Conservation (phyloP, 2,888 invertebrate species). For the Cephus runcator region DNA sequence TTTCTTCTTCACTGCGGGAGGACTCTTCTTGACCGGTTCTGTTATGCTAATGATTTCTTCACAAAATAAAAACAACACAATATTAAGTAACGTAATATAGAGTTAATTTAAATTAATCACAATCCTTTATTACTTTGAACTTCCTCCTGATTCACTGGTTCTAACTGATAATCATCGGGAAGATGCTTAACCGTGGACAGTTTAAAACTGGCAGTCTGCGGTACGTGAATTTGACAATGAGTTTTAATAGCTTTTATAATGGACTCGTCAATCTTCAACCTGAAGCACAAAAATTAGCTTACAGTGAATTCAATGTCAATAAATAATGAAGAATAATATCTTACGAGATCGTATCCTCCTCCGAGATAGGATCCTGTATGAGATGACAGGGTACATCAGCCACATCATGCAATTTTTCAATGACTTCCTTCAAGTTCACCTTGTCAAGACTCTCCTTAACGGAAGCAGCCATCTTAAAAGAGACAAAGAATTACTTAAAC, state of each 20-base stretch:
- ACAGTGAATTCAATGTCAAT: not conserved
- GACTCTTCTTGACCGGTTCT: not conserved
- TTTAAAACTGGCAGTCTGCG: constrained; percentile 56
- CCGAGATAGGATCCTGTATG: constrained; percentile 22
- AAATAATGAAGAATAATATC: not conserved
- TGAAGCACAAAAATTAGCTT: constrained; percentile 34
- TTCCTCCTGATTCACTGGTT: constrained; percentile 51
- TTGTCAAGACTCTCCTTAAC: constrained; percentile 25
- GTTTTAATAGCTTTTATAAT: constrained; percentile 61
- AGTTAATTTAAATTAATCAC: not conserved
- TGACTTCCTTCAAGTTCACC: constrained; percentile 44
- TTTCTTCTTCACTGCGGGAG: not conserved
- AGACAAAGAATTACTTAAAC: constrained; percentile 5
- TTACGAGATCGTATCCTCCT: constrained; percentile 9
- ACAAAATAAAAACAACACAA: not conserved
- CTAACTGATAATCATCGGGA: constrained; percentile 62
- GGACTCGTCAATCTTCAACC: constrained; percentile 65
- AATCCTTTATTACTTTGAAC: not conserved
- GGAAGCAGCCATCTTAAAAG: constrained; percentile 34
- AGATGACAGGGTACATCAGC: constrained; percentile 46
- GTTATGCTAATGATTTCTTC: not conserved
- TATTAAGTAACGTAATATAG: not conserved
- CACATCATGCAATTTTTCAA: constrained; percentile 36
- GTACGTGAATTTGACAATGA: constrained; percentile 66
- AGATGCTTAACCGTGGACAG: constrained; percentile 60